Evolutionary conservation across 2,797 vertebrate genomes (phyloP), one percentile per base, ranked within the genome.

Genomic region (Pitangus sulphuratus): DNA sequence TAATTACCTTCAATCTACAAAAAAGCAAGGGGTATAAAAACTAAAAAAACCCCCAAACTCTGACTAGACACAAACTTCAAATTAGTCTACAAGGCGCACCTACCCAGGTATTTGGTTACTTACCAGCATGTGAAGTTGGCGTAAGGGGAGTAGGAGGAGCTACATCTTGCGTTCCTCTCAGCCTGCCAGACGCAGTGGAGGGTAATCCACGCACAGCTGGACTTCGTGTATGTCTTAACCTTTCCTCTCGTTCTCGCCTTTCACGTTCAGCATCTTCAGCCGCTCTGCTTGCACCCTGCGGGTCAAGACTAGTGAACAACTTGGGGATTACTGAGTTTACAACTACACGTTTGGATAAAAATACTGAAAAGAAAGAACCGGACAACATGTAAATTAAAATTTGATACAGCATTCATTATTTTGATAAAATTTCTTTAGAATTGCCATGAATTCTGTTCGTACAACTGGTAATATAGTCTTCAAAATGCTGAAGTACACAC

Each of bases 101-200:
- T 50, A 56, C 26, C 19, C 50, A 60, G 9, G 7, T 54, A 69
- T 44, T 68, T 39, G 60, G 60, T 71, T 60, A 64, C 97, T 97
- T 77, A 99, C 98, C 98, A 82, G 99, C 99, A 98, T 99, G 99
- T 92, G 99, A 99, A 90, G 99, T 98, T 95, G 99, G 99, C 54
- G 99, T 99, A 75, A 99, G 98, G 4, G 99, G 99, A 30, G 99
- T 98, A 45, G 99, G 97, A 16, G 98, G 98, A 33, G 98, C 98
- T 82, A 98, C 98, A 30, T 99, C 99, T 86, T 99, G 99, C 0
- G 98, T 97, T 74, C 98, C 98, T 78, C 99, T 98, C 75, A 99
- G 98, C 95, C 99, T 98, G 65, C 99, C 98, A 4, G 99, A 99
- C 51, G 99, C 98, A 13, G 99, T 99, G 77, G 99, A 98, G 62